Evolutionary conservation across 2,113 vertebrate species (phyloP).

Genomic region (Centropus unirufus): DNA sequence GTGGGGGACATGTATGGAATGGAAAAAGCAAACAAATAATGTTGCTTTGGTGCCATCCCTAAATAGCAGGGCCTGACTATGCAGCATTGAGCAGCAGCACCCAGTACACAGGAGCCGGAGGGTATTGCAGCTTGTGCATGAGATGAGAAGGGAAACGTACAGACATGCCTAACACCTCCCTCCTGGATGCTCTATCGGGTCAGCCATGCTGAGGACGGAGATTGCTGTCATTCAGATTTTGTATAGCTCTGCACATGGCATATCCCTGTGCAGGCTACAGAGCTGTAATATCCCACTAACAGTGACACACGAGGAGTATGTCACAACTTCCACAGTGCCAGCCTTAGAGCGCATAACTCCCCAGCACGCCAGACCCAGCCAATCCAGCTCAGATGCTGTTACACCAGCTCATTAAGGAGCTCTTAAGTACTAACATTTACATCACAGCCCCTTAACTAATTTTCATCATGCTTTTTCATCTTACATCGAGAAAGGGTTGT

Average conservation of each 20-base stretch:
- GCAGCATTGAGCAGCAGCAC: not conserved
- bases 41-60: not conserved
- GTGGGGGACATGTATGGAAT: not conserved
- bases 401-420: not conserved
- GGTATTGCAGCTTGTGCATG: rapidly evolving
- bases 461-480: not conserved
- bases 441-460: not conserved
- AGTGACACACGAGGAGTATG: not conserved
- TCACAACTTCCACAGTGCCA: not conserved
- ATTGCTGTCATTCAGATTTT: not conserved
- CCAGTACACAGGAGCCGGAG: not conserved
- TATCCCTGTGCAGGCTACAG: not conserved
- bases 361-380: not conserved
- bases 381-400: not conserved
- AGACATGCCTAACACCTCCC: not conserved
- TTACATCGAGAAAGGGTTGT: not conserved
- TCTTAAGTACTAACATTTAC: not conserved
- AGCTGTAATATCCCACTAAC: not conserved
- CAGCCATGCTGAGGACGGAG: not conserved
- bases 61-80: not conserved
- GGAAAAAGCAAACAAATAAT: not conserved
- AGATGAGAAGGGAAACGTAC: not conserved
- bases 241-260: not conserved
- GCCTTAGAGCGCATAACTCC: not conserved
- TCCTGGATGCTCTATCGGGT: not conserved